Conservation (phyloP, 2,113 vertebrate species). For the Orientallactaga bullata region DNA sequence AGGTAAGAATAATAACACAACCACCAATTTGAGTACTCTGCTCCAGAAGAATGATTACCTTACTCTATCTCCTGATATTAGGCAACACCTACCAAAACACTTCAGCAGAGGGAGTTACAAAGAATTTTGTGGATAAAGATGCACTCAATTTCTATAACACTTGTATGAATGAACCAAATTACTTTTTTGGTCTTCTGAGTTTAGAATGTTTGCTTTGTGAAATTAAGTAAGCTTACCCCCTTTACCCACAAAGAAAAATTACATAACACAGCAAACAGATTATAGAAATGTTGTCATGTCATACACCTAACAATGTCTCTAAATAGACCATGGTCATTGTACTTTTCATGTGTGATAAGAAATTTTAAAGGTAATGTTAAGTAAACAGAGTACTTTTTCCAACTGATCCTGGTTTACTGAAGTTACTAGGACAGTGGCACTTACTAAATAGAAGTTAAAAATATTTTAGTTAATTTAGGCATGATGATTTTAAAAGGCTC, state of each 20-base stretch:
- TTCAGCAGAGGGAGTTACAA: conserved; percentile 45
- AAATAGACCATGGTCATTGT: conserved; percentile 41
- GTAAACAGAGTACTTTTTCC: neutral
- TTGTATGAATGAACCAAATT: conserved; percentile 51
- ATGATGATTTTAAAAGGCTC: conserved; percentile 88
- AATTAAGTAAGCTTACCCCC: conserved; percentile 45
- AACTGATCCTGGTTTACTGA: conserved; percentile 55
- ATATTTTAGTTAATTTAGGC: conserved; percentile 78
- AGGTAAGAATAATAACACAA: conserved; percentile 65
- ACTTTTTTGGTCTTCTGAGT: conserved; percentile 41
- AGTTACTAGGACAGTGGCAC: conserved; percentile 45
- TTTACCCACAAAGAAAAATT: conserved; percentile 62
- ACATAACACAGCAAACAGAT: conserved; percentile 67
- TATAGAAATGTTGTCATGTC: conserved; percentile 66
- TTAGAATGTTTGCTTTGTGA: conserved; percentile 61
- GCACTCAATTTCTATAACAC: conserved; percentile 53
- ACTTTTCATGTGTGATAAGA: conserved; percentile 55
- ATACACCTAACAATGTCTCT: conserved; percentile 68
- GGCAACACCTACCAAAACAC: conserved; percentile 62
- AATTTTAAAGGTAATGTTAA: conserved; percentile 59
- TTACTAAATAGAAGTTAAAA: conserved; percentile 70
- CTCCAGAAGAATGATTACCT: conserved; percentile 56
- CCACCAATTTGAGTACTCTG: conserved; percentile 47
- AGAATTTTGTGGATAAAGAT: conserved; percentile 49
- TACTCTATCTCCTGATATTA: conserved; percentile 57